These are phyloP conservation scores for Leptothorax acervorum DNA, from an alignment of 2,888 invertebrate species.

Conservation along the genomic window DNA sequence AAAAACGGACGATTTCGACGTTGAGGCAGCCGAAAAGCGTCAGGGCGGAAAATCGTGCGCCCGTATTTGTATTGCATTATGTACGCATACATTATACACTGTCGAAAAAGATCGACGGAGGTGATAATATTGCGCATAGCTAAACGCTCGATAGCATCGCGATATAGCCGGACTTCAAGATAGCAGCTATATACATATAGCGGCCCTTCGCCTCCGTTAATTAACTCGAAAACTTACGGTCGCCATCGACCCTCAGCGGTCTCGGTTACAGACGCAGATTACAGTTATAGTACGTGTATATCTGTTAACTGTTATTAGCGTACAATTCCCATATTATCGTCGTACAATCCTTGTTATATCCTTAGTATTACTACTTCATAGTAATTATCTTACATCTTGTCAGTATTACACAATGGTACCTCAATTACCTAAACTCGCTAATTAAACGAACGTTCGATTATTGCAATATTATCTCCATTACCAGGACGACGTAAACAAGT, in stretches of 20 bases:
- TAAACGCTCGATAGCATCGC: slow-evolving; percentile 70
- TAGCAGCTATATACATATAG: neutral
- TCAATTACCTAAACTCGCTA: neutral
- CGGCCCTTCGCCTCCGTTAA: slow-evolving; percentile 51
- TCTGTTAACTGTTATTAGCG: neutral
- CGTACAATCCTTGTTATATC: neutral
- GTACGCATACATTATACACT: slow-evolving; percentile 7
- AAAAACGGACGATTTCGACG: neutral
- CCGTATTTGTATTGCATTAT: slow-evolving; percentile 37
- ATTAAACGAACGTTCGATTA: neutral
- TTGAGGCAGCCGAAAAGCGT: neutral
- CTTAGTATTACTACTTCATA: neutral
- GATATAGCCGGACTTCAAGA: slow-evolving; percentile 9
- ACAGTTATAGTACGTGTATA: neutral
- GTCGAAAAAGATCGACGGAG: slow-evolving; percentile 62
- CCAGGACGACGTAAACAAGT: neutral
- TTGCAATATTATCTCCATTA: neutral
- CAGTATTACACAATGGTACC: neutral
- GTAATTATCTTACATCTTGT: neutral
- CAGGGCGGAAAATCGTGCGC: slow-evolving; percentile 28
- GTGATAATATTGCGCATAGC: slow-evolving; percentile 66
- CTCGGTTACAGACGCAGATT: neutral
- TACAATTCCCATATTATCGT: neutral
- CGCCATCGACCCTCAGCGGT: slow-evolving; percentile 28
- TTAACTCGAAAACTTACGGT: slow-evolving; percentile 55